Evolutionary conservation across 1,140 invertebrate species (phyloP), one percentile per base, ranked within the genome.

Genomic region (Euglossa dilemma): DNA sequence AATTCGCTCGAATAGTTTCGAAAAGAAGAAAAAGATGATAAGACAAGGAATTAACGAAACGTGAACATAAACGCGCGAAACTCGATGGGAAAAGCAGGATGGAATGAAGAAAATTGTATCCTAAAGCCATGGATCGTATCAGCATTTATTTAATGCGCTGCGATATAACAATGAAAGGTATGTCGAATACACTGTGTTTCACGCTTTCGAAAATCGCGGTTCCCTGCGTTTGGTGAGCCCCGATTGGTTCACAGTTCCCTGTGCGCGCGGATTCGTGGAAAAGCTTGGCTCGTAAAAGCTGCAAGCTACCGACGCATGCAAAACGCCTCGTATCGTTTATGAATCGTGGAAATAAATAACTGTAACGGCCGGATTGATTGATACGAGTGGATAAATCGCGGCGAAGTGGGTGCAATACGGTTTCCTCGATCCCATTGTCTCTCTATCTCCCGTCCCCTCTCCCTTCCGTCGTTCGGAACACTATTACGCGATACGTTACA

Each of bases 131-230:
- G 20, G 1, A n/a, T 18, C 71, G n/a, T 59, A 69, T 83, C 66
- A 83, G 67, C 50, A 73, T 86, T 90, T 91, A 88, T 88, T 88
- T 81, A 87, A 70, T 90, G 86, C 87, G 71, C 78, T 91, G 85
- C 87, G 87, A 89, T 86, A 82, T 86, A 91, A 90, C 87, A 90
- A 73, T 91, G 90, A 92, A 86, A 89, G 86, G 57, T 90, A 90
- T 79, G 75, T 67, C 74, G 85, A 91, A 80, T 91, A 90, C 87
- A 89, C 78, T 85, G 85, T 85, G 81, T 91, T 84, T 4, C 81
- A 84, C 82, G 90, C 50, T n/a, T 6, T 71, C 20, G 45, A 28
- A 78, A 43, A 45, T 59, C 14, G 0, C 25, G 23, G n/a, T 36
- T 16, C 0, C 11, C 45, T 6, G 12, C 23, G 64, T 12, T n/a